Percentiles rank a stretch among this genome's conserved stretches.
These are phyloP conservation scores for Henricia sp. DNA, from an alignment of 53 echinoderm and acorn worm species.

Conservation along the genomic window DNA sequence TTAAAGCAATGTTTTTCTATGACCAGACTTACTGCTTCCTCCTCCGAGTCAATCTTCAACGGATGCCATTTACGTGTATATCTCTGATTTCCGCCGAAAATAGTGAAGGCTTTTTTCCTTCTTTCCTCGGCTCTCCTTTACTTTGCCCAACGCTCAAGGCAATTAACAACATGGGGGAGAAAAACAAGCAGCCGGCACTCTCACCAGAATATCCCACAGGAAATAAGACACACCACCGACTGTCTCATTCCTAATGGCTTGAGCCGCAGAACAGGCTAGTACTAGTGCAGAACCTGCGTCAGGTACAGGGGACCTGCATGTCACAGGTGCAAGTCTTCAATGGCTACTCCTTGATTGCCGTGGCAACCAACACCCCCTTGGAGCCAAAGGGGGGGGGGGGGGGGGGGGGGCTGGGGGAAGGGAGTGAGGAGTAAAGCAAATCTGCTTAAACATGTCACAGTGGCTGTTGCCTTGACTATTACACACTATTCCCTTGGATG, in stretches of 20 bases:
- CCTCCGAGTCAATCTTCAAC: no score
- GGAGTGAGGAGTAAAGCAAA: no score
- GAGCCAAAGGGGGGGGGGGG: constrained; percentile 30
- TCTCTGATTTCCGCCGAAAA: constrained; percentile 1
- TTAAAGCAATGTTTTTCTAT: no score
- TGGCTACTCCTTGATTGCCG: constrained; percentile 20
- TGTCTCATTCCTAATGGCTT: no score
- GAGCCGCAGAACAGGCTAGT: no score
- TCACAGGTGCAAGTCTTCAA: constrained; percentile 52
- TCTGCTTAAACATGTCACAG: constrained; percentile 38
- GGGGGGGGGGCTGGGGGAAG: no score
- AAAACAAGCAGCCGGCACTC: constrained; percentile 16
- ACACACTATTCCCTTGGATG: constrained; percentile 20
- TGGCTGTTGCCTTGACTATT: constrained; percentile 42
- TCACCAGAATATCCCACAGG: constrained; percentile 28
- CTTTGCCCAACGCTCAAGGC: constrained; percentile 8
- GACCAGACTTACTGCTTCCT: no score
- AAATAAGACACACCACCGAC: constrained; percentile 19
- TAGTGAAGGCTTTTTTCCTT: neutral
- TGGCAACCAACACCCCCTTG: constrained; percentile 60
- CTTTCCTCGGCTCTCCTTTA: neutral
- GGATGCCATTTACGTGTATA: neutral
- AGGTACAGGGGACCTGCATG: constrained; percentile 7
- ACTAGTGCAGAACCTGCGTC: neutral
- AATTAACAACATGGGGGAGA: constrained; percentile 23